Base-by-base conservation (phyloP, 2,113 vertebrate genomes). In the Seriola aureovittata region DNA sequence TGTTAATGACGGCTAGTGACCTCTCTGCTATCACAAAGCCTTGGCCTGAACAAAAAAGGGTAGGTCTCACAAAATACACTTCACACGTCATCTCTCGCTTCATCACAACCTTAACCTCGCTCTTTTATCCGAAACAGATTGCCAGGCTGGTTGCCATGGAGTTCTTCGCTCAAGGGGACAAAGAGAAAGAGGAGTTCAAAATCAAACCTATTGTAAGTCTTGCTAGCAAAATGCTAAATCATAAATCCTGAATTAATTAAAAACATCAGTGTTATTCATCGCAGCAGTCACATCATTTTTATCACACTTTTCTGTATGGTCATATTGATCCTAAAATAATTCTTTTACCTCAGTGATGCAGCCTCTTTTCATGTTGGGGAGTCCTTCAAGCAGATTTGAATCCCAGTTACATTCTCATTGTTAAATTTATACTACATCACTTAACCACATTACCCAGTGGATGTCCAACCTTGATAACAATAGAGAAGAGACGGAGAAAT, bases 1-100 rank as follows among this genome's bases (percentile, higher is more conserved):
- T 98, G 97, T 70, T 98, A 90, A 98, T 98, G 97, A 98, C 97
- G 50, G 97, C 97, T 0, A 97, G 97, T 84, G 97, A 98, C 75
- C 94, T 98, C 67, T 97, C 96, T 82, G 97, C 97, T 11, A 97
- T 98, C 87, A 96, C 97, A 55, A 98, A 98, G 83, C 97, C 97
- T 42, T 98, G 97, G 97, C 96, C 96, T 58, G 93, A 98, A 86
- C 97, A 98, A 85, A 95, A 96, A 78, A 95, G 95, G 95, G 97
- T 97, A 92, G 23, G 91, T 88, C 50, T 79, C 55, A 48, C 29
- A 34, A 34, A 69, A 34, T 4, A 4, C 46, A 72, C 10, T 2
- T 34, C 4, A 34, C 34, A n/a, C 25, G 38, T 36, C 29, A 52
- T 71, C 38, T 8, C 32, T 66, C 48, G 59, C 19, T 79, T 36